Evolutionary conservation across 2,888 invertebrate genomes (phyloP).

Genomic region (Liodrosophila aerea): DNA sequence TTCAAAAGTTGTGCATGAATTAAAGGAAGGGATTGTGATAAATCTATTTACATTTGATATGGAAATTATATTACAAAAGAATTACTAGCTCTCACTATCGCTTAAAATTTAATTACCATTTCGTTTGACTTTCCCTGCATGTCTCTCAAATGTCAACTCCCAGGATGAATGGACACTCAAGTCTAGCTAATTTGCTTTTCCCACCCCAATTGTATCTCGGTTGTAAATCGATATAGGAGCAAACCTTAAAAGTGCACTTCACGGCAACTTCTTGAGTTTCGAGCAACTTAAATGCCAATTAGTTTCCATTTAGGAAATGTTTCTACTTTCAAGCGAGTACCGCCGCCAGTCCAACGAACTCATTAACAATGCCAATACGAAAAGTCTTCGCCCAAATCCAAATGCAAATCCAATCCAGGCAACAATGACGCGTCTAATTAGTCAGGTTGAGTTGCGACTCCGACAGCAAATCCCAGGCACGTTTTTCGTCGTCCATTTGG

Average conservation of each 20-base stretch:
- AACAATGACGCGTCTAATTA: slow-evolving; percentile 75
- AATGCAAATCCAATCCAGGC: slow-evolving; percentile 73
- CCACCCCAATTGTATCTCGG: slow-evolving; percentile 9
- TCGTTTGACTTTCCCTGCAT: neutral
- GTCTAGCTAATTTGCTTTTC: slow-evolving; percentile 38
- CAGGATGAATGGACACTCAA: slow-evolving; percentile 1
- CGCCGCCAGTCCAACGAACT: slow-evolving; percentile 33
- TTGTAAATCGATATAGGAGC: slow-evolving; percentile 21
- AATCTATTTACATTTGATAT: too few species aligned
- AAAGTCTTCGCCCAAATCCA: slow-evolving; percentile 56
- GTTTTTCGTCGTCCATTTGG: slow-evolving; percentile 41
- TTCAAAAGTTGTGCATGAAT: too few species aligned
- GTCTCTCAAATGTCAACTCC: slow-evolving; percentile 32
- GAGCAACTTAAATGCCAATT: slow-evolving; percentile 70
- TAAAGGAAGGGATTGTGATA: neutral
- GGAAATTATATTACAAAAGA: too few species aligned
- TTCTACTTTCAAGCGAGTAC: slow-evolving; percentile 27
- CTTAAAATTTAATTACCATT: too few species aligned
- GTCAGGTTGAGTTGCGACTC: slow-evolving; percentile 56
- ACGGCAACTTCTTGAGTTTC: slow-evolving; percentile 36
- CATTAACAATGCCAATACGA: slow-evolving; percentile 69
- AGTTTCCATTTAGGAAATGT: slow-evolving; percentile 57
- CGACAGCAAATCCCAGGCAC: slow-evolving; percentile 59
- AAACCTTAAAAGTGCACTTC: slow-evolving; percentile 60
- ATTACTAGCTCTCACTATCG: too few species aligned